Base-by-base conservation (phyloP, 2,888 invertebrate species). In the Taenaris catops region DNA sequence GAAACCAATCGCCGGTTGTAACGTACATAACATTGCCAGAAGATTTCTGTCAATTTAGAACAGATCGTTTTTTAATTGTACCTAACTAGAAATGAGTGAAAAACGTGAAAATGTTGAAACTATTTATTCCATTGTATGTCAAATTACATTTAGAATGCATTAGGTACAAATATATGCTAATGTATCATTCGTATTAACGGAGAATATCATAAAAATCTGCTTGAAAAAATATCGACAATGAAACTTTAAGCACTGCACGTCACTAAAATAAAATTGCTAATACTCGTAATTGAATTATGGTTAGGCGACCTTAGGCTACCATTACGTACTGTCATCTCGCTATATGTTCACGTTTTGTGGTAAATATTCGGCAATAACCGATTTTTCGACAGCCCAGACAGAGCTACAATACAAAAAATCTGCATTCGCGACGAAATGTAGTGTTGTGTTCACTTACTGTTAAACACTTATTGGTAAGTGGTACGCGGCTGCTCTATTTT, bases 281-380 rank as follows among this genome's bases (percentile, higher is more conserved):
- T 83, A 70, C 81, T 57, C 66, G 57, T 86, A 86, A 86, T 86
- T 86, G 83, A 86, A 71, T 86, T 86, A 86, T 63, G 63, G 66
- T 66, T 54, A 58, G 56, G 57, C 71, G 79, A 69, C 79, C 76
- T 74, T 72, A 63, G 59, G 59, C 63, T 58, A 58, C 58, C 80
- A 80, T 71, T 83, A 62, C 64, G 59, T 61, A 58, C 58, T 57
- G 69, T 60, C 53, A 46, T 51, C 49, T 54, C 57, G 55, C 44
- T 47, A 48, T 39, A 37, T 44, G 36, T 44, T 37, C 44, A 51
- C 55, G 57, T 45, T 48, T 38, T 39, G 32, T 28, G 37, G 20
- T 33, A 41, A 32, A 42, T 46, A 43, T 41, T 38, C 9, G 38
- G 19, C 27, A 19, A 27, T 12, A 12, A 26, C n/a, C 6, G 26